Conservation (phyloP, 2,797 vertebrate genomes). For the Sus cebifrons region DNA sequence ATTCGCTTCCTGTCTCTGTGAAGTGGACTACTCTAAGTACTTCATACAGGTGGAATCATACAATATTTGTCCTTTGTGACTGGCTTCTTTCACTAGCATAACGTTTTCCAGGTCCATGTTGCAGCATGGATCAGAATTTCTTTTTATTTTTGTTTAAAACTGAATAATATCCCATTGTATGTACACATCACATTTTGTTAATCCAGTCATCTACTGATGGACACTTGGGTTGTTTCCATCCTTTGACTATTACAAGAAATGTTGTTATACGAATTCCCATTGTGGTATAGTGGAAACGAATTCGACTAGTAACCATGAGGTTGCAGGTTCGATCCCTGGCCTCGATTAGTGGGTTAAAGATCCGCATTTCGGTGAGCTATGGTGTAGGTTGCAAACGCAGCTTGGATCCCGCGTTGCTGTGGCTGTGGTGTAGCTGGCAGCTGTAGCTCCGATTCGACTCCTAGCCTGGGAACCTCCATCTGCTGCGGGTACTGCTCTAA, state of each 20-base stretch:
- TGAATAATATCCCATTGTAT: constrained; percentile 8
- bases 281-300: too few species aligned
- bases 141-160: not conserved
- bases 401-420: too few species aligned
- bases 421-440: too few species aligned
- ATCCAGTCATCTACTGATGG: not conserved
- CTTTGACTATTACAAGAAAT: constrained; percentile 22
- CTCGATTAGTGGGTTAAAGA: too few species aligned
- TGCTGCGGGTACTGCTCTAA: too few species aligned
- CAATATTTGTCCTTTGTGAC: not conserved
- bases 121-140: not conserved
- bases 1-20: not conserved
- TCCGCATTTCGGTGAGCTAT: too few species aligned
- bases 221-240: not conserved
- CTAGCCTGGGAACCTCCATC: too few species aligned
- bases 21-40: not conserved
- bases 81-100: constrained; percentile 32
- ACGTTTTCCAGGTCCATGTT: constrained; percentile 15
- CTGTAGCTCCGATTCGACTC: too few species aligned
- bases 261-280: too few species aligned
- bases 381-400: too few species aligned
- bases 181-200: not conserved
- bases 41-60: not conserved
- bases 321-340: too few species aligned
- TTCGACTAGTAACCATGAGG: too few species aligned